Evolutionary conservation across 1,140 invertebrate genomes (phyloP).

Genomic region (Epicauta chinensis): DNA sequence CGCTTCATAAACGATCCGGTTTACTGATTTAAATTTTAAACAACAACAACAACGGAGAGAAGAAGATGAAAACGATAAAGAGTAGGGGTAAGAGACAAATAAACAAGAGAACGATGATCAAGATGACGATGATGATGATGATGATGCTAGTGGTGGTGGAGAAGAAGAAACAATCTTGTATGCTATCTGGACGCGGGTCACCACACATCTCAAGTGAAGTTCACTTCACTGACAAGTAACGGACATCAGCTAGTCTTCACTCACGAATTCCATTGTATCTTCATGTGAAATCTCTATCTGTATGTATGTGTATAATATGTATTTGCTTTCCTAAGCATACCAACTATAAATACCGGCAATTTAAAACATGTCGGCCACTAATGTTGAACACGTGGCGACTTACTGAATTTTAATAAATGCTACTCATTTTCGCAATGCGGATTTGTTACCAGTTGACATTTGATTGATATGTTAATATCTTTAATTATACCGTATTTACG

Average conservation of each 20-base stretch:
- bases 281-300: slow-evolving; percentile 35
- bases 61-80: too few species aligned
- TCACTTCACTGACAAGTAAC: slow-evolving; percentile 23
- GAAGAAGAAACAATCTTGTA: background rate
- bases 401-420: too few species aligned
- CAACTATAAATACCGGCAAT: slow-evolving; percentile 24
- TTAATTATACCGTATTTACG: too few species aligned
- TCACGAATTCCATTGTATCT: slow-evolving; percentile 38
- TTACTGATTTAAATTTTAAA: too few species aligned
- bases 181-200: slow-evolving; percentile 19
- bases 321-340: slow-evolving; percentile 29
- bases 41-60: too few species aligned
- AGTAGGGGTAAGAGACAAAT: background rate
- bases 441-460: too few species aligned
- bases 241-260: slow-evolving; percentile 26
- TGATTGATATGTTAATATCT: too few species aligned
- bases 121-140: too few species aligned
- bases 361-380: slow-evolving; percentile 14
- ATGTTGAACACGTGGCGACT: background rate
- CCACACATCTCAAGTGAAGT: slow-evolving; percentile 20
- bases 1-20: too few species aligned
- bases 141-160: too few species aligned
- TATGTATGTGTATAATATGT: background rate
- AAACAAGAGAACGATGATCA: background rate
- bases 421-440: too few species aligned